Evolutionary conservation across 2,888 invertebrate species (phyloP).

Genomic region (Thymelicus lineola): DNA sequence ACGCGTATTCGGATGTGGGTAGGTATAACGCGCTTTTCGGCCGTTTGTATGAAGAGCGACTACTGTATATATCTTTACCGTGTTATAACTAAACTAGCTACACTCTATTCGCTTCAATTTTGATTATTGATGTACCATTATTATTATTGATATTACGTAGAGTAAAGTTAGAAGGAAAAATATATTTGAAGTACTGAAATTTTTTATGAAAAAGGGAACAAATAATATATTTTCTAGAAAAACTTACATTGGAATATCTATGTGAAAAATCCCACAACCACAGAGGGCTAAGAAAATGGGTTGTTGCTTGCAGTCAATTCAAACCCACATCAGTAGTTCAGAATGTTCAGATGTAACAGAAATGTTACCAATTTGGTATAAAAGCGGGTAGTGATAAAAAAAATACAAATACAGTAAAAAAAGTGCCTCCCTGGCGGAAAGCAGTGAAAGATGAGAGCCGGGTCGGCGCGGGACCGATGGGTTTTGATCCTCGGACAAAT

Average conservation of each 20-base stretch:
- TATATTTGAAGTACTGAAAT: no score
- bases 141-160: no score
- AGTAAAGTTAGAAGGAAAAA: no score
- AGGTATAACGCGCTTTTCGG: no score
- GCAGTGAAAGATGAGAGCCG: conserved; percentile 82
- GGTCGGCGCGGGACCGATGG: conserved; percentile 58
- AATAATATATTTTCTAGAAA: neutral
- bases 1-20: no score
- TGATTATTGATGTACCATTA: no score
- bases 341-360: conserved; percentile 23
- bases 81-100: no score
- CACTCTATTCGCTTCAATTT: no score
- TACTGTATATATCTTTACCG: no score
- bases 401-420: conserved; percentile 28
- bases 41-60: no score
- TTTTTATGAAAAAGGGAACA: neutral
- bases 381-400: conserved; percentile 23
- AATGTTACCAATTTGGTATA: conserved; percentile 23
- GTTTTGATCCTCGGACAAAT: conserved; percentile 60
- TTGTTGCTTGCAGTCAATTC: conserved; percentile 1
- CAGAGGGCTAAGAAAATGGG: neutral
- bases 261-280: neutral
- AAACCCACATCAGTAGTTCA: conserved; percentile 7
- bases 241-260: neutral
- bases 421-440: conserved; percentile 70